phyloP scores from a whole-genome alignment of 2,888 invertebrate species.

The Oasisia sp. region DNA sequence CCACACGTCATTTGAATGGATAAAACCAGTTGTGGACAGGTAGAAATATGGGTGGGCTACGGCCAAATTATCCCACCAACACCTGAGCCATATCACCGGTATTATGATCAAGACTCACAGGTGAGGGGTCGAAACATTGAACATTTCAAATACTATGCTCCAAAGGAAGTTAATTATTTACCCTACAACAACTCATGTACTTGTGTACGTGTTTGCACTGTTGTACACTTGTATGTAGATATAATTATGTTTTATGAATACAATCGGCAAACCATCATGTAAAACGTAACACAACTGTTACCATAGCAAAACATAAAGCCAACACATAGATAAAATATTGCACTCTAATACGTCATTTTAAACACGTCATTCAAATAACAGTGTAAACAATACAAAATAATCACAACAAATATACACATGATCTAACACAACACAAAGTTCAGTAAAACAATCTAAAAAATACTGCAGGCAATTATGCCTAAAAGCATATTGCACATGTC shows the following conservation, averaged over 20 bases:
- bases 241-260: not conserved
- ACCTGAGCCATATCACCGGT: no score
- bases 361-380: not conserved
- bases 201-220: not conserved
- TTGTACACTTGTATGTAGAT: not conserved
- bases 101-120: no score
- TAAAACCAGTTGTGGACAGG: no score
- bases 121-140: no score
- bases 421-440: not conserved
- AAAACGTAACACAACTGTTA: not conserved
- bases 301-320: not conserved
- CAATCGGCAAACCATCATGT: not conserved
- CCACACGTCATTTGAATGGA: no score
- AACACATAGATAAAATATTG: not conserved
- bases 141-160: no score
- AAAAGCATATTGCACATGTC: slow-evolving; percentile 1
- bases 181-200: no score
- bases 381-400: slow-evolving; percentile 1
- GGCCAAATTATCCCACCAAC: no score
- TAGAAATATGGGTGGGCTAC: no score
- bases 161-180: no score
- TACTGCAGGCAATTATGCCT: not conserved
- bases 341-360: not conserved
- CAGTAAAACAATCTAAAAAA: not conserved
- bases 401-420: not conserved